Evolutionary conservation across 2,113 vertebrate species (phyloP).

Genomic region (Chlamydotis undulata): DNA sequence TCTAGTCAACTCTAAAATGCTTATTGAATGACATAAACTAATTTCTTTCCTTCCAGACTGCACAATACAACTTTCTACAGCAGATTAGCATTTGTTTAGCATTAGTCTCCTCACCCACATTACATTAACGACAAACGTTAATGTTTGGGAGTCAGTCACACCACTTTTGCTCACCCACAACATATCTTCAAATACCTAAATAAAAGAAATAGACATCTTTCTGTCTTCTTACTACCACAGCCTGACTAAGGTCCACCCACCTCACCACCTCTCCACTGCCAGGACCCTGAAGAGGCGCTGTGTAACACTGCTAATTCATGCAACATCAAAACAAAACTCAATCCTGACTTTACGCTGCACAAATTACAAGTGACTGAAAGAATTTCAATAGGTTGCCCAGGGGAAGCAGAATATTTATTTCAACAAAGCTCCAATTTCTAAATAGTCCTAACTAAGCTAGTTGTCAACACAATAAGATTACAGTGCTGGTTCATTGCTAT

Average conservation of each 20-base stretch:
- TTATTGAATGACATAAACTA: background rate
- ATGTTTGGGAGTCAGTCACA: background rate
- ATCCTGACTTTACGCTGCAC: background rate
- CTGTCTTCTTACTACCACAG: background rate
- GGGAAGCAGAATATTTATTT: slow-evolving; percentile 59
- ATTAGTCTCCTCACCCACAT: background rate
- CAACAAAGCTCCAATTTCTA: slow-evolving; percentile 14
- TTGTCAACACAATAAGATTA: slow-evolving; percentile 14
- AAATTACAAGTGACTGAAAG: slow-evolving; percentile 41
- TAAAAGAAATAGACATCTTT: background rate
- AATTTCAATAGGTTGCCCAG: slow-evolving; percentile 8
- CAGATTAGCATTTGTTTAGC: background rate
- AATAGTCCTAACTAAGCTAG: background rate
- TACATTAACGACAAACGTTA: background rate
- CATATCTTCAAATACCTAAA: background rate
- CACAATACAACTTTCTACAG: background rate
- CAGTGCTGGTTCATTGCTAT: background rate
- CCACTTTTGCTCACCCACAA: background rate
- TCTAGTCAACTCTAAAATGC: background rate
- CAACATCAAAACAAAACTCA: slow-evolving; percentile 23
- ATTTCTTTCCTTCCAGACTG: background rate
- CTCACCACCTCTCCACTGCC: background rate
- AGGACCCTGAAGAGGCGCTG: slow-evolving; percentile 3
- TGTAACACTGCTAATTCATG: background rate
- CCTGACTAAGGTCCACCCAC: background rate